phyloP scores from a whole-genome alignment of 1,140 invertebrate genomes.

The Sitophilus oryzae region DNA sequence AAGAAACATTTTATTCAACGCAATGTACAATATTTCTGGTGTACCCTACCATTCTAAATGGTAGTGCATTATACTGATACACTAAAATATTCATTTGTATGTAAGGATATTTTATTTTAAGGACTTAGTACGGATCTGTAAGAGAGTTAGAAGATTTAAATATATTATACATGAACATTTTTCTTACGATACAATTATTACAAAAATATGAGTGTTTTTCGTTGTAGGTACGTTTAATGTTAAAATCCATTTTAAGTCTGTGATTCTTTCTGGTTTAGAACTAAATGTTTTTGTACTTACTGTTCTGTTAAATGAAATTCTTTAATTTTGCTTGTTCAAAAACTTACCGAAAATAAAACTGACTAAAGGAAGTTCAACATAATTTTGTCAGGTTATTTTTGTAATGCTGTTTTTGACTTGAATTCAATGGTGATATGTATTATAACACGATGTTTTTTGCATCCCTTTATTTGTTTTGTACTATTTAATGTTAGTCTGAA shows the following conservation, averaged over 20 bases:
- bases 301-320: no score
- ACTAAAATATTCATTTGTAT: background rate
- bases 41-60: background rate
- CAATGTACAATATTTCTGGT: background rate
- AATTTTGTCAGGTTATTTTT: no score
- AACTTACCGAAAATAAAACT: no score
- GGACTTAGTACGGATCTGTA: background rate
- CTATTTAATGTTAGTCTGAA: background rate
- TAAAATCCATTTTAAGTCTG: background rate
- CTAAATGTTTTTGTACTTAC: no score
- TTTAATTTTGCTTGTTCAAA: no score
- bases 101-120: background rate
- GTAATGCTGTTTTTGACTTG: background rate
- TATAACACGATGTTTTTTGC: background rate
- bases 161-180: background rate
- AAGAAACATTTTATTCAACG: background rate
- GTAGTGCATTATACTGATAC: background rate
- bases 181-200: background rate
- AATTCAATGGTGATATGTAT: slow-evolving; percentile 4
- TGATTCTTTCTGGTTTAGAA: no score
- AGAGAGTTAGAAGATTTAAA: background rate
- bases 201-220: background rate
- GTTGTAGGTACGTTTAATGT: background rate
- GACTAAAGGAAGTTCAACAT: no score
- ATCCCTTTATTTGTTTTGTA: background rate